These are phyloP conservation scores for Podarcis muralis DNA, from an alignment of 2,113 vertebrate genomes.

Conservation along the genomic window DNA sequence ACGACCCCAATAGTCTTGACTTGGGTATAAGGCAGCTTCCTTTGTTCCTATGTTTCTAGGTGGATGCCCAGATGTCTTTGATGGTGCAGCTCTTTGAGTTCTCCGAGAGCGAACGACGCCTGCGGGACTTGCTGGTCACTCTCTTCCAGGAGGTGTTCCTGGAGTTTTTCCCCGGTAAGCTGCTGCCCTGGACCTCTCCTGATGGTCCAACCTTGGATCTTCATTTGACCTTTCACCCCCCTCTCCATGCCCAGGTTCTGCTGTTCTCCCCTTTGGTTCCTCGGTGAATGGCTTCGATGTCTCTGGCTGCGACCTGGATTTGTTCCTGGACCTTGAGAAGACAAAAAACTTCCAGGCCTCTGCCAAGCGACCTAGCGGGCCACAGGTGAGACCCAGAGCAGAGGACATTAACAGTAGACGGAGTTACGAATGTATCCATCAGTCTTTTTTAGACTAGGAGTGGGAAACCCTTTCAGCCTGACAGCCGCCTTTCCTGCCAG, in stretches of 20 bases:
- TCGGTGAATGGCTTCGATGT: conserved; percentile 88
- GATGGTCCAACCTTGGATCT: rapidly evolving
- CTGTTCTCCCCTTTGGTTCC: conserved; percentile 87
- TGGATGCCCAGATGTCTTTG: conserved; percentile 82
- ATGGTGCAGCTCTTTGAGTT: conserved; percentile 83
- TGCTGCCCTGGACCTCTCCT: too few relatives aligned
- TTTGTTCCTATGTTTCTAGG: conserved; percentile 59
- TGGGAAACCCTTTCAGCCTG: neutral
- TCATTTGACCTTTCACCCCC: conserved; percentile 9
- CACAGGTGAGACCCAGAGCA: conserved; percentile 62
- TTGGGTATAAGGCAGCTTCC: too few relatives aligned
- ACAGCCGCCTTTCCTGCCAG: too few relatives aligned
- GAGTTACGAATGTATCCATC: neutral
- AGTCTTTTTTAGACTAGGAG: neutral
- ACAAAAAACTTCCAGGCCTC: conserved; percentile 82
- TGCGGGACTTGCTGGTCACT: conserved; percentile 81
- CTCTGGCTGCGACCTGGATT: conserved; percentile 89
- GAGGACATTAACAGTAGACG: neutral
- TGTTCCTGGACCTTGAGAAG: conserved; percentile 88
- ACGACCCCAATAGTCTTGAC: too few relatives aligned
- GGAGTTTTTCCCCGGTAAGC: conserved; percentile 89
- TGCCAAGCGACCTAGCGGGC: conserved; percentile 32
- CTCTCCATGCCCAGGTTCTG: conserved; percentile 76
- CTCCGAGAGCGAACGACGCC: conserved; percentile 81
- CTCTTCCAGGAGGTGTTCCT: conserved; percentile 89